Percentiles rank a stretch among this genome's conserved stretches.
phyloP scores from a whole-genome alignment of 2,113 vertebrate genomes.

The Poecilia latipinna region DNA sequence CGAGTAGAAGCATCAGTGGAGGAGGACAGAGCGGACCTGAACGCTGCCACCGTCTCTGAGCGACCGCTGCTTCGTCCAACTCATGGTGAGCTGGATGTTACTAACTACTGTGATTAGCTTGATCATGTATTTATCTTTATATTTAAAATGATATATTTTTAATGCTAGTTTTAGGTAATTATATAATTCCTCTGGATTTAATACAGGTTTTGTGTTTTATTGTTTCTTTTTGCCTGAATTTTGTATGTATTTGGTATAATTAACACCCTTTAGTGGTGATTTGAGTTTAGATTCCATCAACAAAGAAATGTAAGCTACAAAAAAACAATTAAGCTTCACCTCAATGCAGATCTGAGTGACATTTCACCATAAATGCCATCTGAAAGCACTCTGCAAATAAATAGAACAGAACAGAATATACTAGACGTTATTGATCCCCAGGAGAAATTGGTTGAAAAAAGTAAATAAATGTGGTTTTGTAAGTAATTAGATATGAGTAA shows the following conservation, averaged over 20 bases:
- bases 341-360: neutral
- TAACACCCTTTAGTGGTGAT: too few relatives aligned
- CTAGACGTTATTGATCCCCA: too few relatives aligned
- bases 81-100: slow-evolving; percentile 61
- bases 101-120: neutral
- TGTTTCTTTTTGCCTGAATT: neutral
- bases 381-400: neutral
- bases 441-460: too few relatives aligned
- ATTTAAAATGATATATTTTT: too few relatives aligned
- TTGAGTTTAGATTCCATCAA: neutral
- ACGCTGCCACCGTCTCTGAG: slow-evolving; percentile 15
- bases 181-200: neutral
- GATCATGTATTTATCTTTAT: neutral
- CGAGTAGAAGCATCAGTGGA: slow-evolving; percentile 23
- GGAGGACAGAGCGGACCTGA: slow-evolving; percentile 46
- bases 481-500: too few relatives aligned
- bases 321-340: neutral
- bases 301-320: neutral
- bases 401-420: too few relatives aligned
- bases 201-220: neutral
- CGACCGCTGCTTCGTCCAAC: slow-evolving; percentile 10
- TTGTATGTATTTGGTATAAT: neutral
- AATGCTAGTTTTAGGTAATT: neutral
- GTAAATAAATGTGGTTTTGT: too few relatives aligned
- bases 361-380: neutral